A percentile compares a stretch with the other conserved stretches of the same genome.
phyloP scores from a whole-genome alignment of 2,113 vertebrate genomes.

The Cyphomyrus plagiostoma region DNA sequence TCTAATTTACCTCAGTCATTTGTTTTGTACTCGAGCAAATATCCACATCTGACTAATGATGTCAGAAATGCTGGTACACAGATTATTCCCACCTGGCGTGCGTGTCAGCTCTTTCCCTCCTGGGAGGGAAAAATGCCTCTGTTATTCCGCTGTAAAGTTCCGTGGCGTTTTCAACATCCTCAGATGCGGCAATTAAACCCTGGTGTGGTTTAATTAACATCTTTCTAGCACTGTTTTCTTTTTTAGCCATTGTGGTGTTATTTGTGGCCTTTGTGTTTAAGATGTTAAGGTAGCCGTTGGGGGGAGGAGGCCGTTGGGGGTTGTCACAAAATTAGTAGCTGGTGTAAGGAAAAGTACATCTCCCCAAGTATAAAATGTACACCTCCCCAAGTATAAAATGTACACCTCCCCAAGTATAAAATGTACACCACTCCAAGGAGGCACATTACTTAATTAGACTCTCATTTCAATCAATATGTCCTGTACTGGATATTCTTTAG shows the following conservation, averaged over 20 bases:
- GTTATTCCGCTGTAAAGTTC: conserved; percentile 39
- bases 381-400: background rate
- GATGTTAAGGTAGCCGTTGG: background rate
- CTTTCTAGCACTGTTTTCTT: conserved; percentile 39
- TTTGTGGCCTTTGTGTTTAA: background rate
- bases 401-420: background rate
- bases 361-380: too few relatives aligned
- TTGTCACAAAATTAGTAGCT: background rate
- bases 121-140: background rate
- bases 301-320: background rate
- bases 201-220: conserved; percentile 78
- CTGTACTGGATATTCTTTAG: background rate
- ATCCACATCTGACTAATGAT: background rate
- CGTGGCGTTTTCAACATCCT: conserved; percentile 65
- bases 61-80: background rate
- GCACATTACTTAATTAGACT: background rate
- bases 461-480: background rate
- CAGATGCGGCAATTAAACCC: conserved; percentile 75
- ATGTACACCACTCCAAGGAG: background rate
- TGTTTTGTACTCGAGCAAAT: background rate
- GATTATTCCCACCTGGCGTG: background rate
- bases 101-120: background rate
- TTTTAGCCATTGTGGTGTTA: background rate
- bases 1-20: background rate
- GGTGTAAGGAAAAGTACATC: background rate